These are phyloP conservation scores for Ligdia adustata DNA, from an alignment of 2,888 invertebrate species.

Conservation along the genomic window DNA sequence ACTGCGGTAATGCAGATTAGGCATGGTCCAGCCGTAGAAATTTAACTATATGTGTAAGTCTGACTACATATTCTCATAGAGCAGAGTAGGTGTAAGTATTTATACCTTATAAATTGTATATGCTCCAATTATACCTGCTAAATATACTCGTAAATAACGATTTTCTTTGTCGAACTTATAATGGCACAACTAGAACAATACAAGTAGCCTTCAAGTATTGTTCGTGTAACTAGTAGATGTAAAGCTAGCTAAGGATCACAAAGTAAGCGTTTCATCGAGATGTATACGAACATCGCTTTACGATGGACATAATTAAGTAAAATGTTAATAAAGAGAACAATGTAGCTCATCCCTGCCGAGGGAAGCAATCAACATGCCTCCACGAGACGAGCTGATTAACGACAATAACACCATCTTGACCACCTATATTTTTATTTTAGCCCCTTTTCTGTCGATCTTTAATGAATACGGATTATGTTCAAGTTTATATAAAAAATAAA, in stretches of 20 bases:
- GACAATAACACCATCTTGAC: slow-evolving; percentile 80
- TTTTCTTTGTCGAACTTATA: no score
- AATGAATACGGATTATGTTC: slow-evolving; percentile 84
- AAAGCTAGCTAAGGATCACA: slow-evolving; percentile 12
- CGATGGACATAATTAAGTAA: slow-evolving; percentile 61
- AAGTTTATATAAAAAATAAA: slow-evolving; percentile 83
- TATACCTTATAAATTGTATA: no score
- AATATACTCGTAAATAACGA: no score
- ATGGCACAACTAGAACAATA: no score
- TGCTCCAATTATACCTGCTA: no score
- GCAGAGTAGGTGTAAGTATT: no score
- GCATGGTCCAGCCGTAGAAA: no score
- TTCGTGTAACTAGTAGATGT: slow-evolving; percentile 3
- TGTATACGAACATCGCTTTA: slow-evolving; percentile 44
- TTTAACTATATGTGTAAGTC: no score
- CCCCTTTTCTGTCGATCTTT: slow-evolving; percentile 82
- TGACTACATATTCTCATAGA: no score
- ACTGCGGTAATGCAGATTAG: no score
- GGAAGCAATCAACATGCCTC: slow-evolving; percentile 72
- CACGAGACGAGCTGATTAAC: slow-evolving; percentile 71
- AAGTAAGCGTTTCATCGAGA: no score
- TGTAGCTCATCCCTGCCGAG: slow-evolving; percentile 40
- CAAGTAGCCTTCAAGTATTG: no score
- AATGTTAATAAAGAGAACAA: slow-evolving; percentile 70
- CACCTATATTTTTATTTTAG: slow-evolving; percentile 79